These are phyloP conservation scores for Thumatha senex DNA, from an alignment of 2,888 invertebrate species.

Conservation along the genomic window DNA sequence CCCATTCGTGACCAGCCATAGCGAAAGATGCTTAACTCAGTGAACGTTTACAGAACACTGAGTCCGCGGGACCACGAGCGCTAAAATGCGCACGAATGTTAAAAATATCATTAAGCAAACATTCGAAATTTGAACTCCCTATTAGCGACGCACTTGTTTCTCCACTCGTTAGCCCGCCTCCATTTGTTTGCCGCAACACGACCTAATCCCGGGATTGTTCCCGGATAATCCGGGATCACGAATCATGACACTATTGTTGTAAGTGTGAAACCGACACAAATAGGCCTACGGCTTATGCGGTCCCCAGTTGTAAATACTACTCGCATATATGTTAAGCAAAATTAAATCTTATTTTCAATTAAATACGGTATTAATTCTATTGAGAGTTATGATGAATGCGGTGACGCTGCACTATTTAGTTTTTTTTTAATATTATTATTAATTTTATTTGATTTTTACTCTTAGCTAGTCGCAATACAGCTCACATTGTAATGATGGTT, in stretches of 20 bases:
- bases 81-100: no score
- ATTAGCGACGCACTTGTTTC: constrained; percentile 72
- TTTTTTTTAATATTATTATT: constrained; percentile 40
- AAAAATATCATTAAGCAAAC: constrained; percentile 3
- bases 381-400: constrained; percentile 15
- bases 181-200: constrained; percentile 81
- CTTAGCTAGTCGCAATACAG: constrained; percentile 1
- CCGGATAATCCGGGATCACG: constrained; percentile 80
- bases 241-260: constrained; percentile 84
- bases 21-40: no score
- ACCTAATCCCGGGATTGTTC: constrained; percentile 76
- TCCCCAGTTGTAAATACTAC: constrained; percentile 35
- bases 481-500: constrained; percentile 21
- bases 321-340: constrained; percentile 20
- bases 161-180: constrained; percentile 65
- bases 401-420: constrained; percentile 48
- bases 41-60: no score
- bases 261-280: constrained; percentile 84
- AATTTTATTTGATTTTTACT: constrained; percentile 7
- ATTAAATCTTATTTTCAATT: not conserved
- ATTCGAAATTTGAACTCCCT: constrained; percentile 67
- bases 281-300: constrained; percentile 64
- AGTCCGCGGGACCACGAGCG: no score
- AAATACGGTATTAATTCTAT: constrained; percentile 22
- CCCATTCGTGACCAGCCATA: no score